These are phyloP conservation scores for Electrona antarctica DNA, from an alignment of 2,113 vertebrate species.

Conservation along the genomic window DNA sequence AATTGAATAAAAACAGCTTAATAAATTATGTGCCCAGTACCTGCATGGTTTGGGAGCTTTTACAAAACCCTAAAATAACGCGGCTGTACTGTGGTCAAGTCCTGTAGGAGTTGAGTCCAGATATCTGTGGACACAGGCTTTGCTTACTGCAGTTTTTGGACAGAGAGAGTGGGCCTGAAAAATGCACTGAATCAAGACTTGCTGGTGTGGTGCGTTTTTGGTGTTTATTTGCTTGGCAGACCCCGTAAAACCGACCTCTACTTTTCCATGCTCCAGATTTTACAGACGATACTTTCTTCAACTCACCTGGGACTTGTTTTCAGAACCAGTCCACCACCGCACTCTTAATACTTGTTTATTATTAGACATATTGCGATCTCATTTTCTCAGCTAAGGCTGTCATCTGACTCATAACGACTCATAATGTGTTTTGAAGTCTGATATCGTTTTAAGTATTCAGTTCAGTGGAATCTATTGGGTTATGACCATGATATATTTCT, in stretches of 20 bases:
- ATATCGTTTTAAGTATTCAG: conserved; percentile 16
- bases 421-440: background rate
- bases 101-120: conserved; percentile 35
- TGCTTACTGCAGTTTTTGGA: conserved; percentile 27
- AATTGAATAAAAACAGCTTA: conserved; percentile 27
- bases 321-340: conserved; percentile 14
- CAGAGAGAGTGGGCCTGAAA: conserved; percentile 22
- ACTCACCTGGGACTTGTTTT: conserved; percentile 49
- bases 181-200: conserved; percentile 11
- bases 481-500: background rate
- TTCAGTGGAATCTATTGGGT: background rate
- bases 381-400: conserved; percentile 9
- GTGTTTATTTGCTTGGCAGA: conserved; percentile 48
- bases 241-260: conserved; percentile 25
- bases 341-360: conserved; percentile 39
- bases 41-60: conserved; percentile 22
- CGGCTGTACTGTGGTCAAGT: conserved; percentile 40
- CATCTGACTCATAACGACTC: too few species aligned
- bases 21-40: conserved; percentile 33
- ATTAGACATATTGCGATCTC: conserved; percentile 11
- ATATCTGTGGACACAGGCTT: conserved; percentile 44
- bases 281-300: conserved; percentile 38
- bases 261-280: conserved; percentile 30
- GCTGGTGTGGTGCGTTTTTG: conserved; percentile 30
- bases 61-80: conserved; percentile 51